Percentiles rank a stretch among this genome's conserved stretches.
These are phyloP conservation scores for Rallus limicola DNA, from an alignment of 2,113 vertebrate genomes.

Conservation along the genomic window DNA sequence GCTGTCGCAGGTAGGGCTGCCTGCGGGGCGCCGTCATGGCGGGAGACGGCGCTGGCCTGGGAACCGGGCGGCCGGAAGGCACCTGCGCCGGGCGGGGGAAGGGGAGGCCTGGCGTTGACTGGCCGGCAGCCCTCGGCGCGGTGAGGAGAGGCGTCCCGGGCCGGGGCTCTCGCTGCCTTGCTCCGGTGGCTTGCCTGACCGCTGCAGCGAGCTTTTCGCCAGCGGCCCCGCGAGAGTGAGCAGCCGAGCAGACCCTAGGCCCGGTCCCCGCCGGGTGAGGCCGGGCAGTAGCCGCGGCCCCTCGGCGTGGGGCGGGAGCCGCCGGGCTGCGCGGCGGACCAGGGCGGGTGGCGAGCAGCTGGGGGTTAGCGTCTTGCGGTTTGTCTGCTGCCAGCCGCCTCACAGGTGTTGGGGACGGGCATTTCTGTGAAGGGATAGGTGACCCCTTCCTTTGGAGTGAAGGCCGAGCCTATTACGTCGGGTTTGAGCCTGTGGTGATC, in stretches of 20 bases:
- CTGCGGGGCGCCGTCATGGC: not conserved
- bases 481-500: not conserved
- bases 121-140: not conserved
- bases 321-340: not conserved
- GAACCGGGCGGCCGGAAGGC: not conserved
- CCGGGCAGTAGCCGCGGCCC: not conserved
- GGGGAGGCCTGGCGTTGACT: not conserved
- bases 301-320: not conserved
- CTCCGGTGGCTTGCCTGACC: not conserved
- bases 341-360: no score
- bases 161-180: not conserved
- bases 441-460: accelerated
- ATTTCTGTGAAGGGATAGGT: not conserved
- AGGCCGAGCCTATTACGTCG: not conserved
- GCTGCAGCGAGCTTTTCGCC: not conserved
- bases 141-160: not conserved
- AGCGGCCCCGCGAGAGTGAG: no score
- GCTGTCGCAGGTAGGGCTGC: not conserved
- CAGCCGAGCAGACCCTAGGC: not conserved
- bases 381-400: no score
- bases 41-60: not conserved
- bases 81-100: not conserved
- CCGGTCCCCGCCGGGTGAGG: not conserved
- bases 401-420: not conserved
- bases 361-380: no score